Evolutionary conservation across 1,140 invertebrate genomes (phyloP).

Genomic region (Aphidius gifuensis): DNA sequence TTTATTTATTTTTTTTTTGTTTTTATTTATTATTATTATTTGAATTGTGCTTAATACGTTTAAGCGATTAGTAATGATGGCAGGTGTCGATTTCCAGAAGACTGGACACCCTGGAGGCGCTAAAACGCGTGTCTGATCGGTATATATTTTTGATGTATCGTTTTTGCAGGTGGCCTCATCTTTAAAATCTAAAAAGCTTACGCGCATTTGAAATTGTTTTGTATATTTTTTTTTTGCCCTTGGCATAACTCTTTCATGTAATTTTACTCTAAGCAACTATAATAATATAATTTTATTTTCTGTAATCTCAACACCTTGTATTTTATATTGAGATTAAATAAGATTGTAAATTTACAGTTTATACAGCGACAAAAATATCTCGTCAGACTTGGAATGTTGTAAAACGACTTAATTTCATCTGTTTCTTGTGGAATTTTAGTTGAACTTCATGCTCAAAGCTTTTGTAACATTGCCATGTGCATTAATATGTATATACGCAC

Average conservation of each 20-base stretch:
- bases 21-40: neutral
- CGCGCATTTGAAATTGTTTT: neutral
- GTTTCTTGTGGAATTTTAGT: slow-evolving; percentile 48
- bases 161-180: slow-evolving; percentile 12
- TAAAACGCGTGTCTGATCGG: slow-evolving; percentile 23
- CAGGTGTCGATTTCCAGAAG: slow-evolving; percentile 43
- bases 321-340: no score
- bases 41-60: neutral
- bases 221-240: neutral
- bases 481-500: slow-evolving; percentile 15
- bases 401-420: slow-evolving; percentile 39
- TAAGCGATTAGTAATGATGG: slow-evolving; percentile 27
- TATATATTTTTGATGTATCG: slow-evolving; percentile 14
- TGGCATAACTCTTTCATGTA: no score
- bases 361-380: slow-evolving; percentile 37
- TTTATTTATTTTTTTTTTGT: neutral
- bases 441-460: slow-evolving; percentile 34
- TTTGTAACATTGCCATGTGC: no score
- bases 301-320: no score
- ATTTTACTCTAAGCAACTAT: no score
- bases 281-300: no score
- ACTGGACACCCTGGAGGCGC: slow-evolving; percentile 29
- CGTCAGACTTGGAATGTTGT: slow-evolving; percentile 33
- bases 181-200: no score
- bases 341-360: no score